Base-by-base conservation (phyloP, 2,888 invertebrate species). In the Ischnus inquisitorius region DNA sequence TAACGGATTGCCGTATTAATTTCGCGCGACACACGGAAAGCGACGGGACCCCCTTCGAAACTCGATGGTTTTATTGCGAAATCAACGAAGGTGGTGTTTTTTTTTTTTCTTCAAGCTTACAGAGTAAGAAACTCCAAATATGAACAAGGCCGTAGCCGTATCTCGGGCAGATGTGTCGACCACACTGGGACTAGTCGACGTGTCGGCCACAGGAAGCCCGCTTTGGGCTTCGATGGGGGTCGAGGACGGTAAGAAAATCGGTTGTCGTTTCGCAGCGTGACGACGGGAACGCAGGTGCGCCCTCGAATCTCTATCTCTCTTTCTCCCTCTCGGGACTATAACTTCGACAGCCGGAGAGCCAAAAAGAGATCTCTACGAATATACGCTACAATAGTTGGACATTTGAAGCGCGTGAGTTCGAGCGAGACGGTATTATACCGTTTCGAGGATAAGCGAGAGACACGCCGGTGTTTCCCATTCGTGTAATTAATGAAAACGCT, bases 401-500 rank as follows among this genome's bases (percentile, higher is more conserved):
- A 62, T 43, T 46, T 46, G 6, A 5, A 19, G 14, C 14, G 16
- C 34, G 28, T 16, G 25, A 60, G 60, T 28, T 16, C 48, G 41
- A 68, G 39, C 3, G 69, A 62, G 54, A 64, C 79, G 28, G 57
- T 51, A 28, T 67, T 72, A 76, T 48, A 68, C 75, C 64, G 72
- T 78, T 79, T 79, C 41, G 72, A 78, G 84, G 54, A 54, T 16
- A 54, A 46, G 12, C 43, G 43, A 46, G 43, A 46, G 43, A 79
- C 68, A 51, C n/a, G 62, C 84, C 64, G 68, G 67, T 77, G 25
- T 84, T 84, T 84, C 81, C 81, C 84, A 84, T 84, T 82, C 79
- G 84, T 74, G 90, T 90, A 91, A 91, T 91, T 91, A 91, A 91
- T 90, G 91, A 90, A 91, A 90, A 87, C 82, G 84, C 85, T 88